phyloP scores from a whole-genome alignment of 2,113 vertebrate species.

The Orthonyx spaldingii region DNA sequence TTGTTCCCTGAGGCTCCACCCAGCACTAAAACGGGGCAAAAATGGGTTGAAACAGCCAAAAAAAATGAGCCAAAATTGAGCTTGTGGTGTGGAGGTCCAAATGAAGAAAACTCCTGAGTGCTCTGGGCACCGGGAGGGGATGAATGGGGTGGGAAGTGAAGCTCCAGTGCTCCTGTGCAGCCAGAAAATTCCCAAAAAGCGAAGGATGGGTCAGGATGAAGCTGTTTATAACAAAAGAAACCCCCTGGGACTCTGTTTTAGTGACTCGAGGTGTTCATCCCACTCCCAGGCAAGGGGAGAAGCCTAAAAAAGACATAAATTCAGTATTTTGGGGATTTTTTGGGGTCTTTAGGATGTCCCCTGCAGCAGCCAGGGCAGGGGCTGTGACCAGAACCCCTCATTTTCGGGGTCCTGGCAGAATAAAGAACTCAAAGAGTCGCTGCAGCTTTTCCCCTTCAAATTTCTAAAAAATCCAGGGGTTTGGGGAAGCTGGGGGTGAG shows the following conservation, averaged over 20 bases:
- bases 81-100: neutral
- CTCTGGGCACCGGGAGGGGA: too few species aligned
- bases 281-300: neutral
- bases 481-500: neutral
- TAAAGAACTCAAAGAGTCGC: neutral
- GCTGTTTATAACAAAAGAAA: neutral
- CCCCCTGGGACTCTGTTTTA: neutral
- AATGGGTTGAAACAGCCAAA: neutral
- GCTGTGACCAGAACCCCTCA: neutral
- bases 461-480: neutral
- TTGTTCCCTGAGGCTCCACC: accelerated
- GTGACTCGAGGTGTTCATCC: neutral
- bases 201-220: neutral
- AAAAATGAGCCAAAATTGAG: neutral
- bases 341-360: neutral
- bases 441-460: neutral
- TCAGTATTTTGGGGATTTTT: neutral
- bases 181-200: neutral
- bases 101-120: neutral
- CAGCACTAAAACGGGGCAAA: neutral
- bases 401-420: neutral
- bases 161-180: neutral
- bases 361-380: neutral
- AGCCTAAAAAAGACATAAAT: neutral
- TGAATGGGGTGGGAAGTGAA: neutral